Percentiles rank a stretch among this genome's conserved stretches.
phyloP scores from a whole-genome alignment of 30 jellyfish, hydroid and myxozoan species.

The Pseudorhiza aurosa region DNA sequence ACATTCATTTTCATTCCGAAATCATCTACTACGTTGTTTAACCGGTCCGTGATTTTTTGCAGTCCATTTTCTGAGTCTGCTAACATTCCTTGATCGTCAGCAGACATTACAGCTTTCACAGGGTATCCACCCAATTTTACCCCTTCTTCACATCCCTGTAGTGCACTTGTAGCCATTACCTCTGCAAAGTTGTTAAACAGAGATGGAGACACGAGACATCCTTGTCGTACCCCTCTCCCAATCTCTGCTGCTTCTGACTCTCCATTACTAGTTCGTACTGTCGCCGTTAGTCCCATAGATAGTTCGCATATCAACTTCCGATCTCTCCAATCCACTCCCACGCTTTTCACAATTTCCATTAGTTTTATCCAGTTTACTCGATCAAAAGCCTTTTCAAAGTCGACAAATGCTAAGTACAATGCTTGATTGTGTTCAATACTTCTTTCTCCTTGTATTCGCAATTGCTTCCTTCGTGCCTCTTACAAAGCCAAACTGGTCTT shows the following conservation, averaged over 20 bases:
- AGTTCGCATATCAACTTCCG: not conserved
- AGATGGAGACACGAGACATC: conserved; percentile 11
- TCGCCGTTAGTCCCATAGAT: not conserved
- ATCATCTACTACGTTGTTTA: not conserved
- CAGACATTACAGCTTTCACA: not conserved
- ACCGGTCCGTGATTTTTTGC: not conserved
- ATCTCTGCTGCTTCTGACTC: not conserved
- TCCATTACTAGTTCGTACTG: not conserved
- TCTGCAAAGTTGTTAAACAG: not conserved
- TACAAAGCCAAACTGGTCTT: too few species aligned
- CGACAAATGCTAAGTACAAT: not conserved
- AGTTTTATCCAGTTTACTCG: not conserved
- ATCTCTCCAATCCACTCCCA: conserved; percentile 3
- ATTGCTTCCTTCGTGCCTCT: too few species aligned
- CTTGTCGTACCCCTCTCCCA: conserved; percentile 34
- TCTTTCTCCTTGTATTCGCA: not conserved
- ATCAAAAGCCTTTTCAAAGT: conserved; percentile 20
- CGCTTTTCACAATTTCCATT: not conserved
- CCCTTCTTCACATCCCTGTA: not conserved
- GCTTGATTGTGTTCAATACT: not conserved
- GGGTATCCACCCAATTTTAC: conserved; percentile 3
- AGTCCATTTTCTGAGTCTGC: conserved; percentile 14
- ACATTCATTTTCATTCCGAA: not conserved
- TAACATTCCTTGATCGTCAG: conserved; percentile 22
- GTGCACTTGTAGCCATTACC: not conserved